A percentile compares a stretch with the other conserved stretches of the same genome.
phyloP scores from a whole-genome alignment of 2,888 invertebrate genomes.

The Epiblema foenella region DNA sequence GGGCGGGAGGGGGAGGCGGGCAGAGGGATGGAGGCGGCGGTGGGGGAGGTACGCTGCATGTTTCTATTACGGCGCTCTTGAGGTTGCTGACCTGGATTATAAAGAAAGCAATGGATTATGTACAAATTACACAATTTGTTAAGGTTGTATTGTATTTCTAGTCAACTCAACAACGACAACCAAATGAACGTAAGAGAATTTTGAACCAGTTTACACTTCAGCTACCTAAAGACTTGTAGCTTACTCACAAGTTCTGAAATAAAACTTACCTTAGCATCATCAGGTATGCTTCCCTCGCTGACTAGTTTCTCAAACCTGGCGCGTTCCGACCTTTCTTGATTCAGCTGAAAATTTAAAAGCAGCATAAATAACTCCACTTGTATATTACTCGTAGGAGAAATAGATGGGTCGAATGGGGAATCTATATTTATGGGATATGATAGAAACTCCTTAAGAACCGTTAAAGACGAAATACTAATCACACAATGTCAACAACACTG shows the following conservation, averaged over 20 bases:
- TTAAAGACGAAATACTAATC: too few relatives aligned
- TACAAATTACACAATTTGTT: neutral
- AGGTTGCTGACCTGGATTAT: slow-evolving; percentile 76
- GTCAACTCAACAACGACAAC: too few relatives aligned
- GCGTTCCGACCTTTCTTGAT: slow-evolving; percentile 92
- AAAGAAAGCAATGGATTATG: neutral
- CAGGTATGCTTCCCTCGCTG: slow-evolving; percentile 95
- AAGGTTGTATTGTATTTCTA: neutral
- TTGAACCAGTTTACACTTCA: too few relatives aligned
- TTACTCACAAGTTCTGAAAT: neutral
- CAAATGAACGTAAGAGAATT: too few relatives aligned
- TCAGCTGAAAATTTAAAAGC: slow-evolving; percentile 73
- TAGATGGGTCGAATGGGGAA: neutral
- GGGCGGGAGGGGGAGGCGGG: slow-evolving; percentile 83
- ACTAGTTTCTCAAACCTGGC: slow-evolving; percentile 93
- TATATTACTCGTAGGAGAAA: neutral
- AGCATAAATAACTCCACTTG: neutral
- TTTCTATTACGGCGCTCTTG: slow-evolving; percentile 77
- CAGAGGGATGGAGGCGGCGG: slow-evolving; percentile 83
- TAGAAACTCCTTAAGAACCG: neutral
- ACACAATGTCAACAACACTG: too few relatives aligned
- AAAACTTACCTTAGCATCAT: slow-evolving; percentile 92
- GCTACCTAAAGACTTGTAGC: neutral
- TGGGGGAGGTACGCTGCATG: slow-evolving; percentile 57
- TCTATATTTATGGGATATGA: neutral